A percentile compares a stretch with the other conserved stretches of the same genome.
phyloP scores from a whole-genome alignment of 1,140 invertebrate genomes.

The Bombus breviceps region DNA sequence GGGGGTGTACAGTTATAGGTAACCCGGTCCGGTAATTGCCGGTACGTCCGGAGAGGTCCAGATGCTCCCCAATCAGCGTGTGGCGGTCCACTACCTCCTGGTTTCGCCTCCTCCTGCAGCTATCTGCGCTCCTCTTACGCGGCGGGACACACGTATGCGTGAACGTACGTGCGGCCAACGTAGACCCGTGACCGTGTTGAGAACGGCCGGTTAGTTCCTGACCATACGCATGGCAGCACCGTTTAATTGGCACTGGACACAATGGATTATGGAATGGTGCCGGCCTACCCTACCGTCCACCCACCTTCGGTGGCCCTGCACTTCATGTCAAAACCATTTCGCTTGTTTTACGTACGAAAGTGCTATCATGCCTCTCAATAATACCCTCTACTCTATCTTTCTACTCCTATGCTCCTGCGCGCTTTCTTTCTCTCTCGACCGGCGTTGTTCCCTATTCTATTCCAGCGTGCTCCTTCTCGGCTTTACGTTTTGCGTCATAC shows the following conservation, averaged over 20 bases:
- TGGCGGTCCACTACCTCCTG: constrained; percentile 64
- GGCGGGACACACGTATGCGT: constrained; percentile 47
- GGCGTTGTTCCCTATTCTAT: neutral
- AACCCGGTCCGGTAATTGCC: constrained; percentile 80
- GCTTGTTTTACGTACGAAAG: constrained; percentile 75
- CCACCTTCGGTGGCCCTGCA: constrained; percentile 59
- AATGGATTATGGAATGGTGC: constrained; percentile 81
- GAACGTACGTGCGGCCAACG: constrained; percentile 48
- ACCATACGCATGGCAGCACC: constrained; percentile 82
- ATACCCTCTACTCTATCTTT: neutral
- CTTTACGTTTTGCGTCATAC: neutral
- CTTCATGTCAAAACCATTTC: constrained; percentile 81
- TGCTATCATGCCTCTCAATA: constrained; percentile 4
- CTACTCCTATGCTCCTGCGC: neutral
- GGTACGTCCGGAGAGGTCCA: constrained; percentile 79
- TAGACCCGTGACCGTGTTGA: constrained; percentile 77
- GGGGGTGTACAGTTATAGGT: constrained; percentile 66
- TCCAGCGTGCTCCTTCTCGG: too few relatives aligned
- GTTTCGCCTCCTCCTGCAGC: constrained; percentile 35
- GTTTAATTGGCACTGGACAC: constrained; percentile 83
- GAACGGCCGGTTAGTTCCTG: constrained; percentile 81
- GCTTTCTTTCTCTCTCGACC: neutral
- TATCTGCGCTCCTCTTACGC: constrained; percentile 52
- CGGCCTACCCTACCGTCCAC: constrained; percentile 15
- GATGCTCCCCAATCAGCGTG: constrained; percentile 82